Evolutionary conservation across 2,113 vertebrate species (phyloP), one percentile per base, ranked within the genome.

Genomic region (Athene cunicularia): DNA sequence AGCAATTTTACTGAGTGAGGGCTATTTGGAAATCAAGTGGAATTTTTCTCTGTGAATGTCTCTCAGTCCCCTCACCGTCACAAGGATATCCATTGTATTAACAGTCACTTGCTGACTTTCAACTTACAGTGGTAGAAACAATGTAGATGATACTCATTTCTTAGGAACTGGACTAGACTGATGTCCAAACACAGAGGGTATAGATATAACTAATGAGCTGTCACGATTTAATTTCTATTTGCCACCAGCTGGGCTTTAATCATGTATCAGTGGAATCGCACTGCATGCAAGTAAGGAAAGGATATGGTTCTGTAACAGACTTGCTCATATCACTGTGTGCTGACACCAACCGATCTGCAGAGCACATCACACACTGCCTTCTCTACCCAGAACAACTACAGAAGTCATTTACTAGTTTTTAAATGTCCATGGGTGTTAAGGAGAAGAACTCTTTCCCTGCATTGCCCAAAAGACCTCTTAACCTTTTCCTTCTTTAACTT

Each of bases 161-260:
- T 56, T 43, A 37, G 43, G 80, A 95, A 47, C 63, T 71, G 63
- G 63, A 93, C 71, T 41, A 76, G 58, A 64, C 35, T 52, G 52
- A 86, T 30, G 72, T 74, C 82, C 88, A 87, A n/a, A n/a, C 19
- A 63, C 37, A 91, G 60, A 10, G 39, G 58, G 37, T 19, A 56
- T 47, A 39, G 39, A 18, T 43, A 84, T 77, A 63, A 72, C 64
- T 97, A 91, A 91, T 28, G 32, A 95, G 37, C 60, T 95, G 83
- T 77, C 83, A 91, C 83, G 76, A 75, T 72, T 94, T 94, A 18
- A 55, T 74, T 92, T 91, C 72, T 80, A 72, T 93, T 91, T 96
- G 47, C 90, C 2, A 11, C 74, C 87, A 92, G 70, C 66, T 76
- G 62, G 74, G 84, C 43, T 75, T 91, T 90, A 82, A 82, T 80